phyloP scores from a whole-genome alignment of 2,113 vertebrate species.

The Rafetus swinhoei region DNA sequence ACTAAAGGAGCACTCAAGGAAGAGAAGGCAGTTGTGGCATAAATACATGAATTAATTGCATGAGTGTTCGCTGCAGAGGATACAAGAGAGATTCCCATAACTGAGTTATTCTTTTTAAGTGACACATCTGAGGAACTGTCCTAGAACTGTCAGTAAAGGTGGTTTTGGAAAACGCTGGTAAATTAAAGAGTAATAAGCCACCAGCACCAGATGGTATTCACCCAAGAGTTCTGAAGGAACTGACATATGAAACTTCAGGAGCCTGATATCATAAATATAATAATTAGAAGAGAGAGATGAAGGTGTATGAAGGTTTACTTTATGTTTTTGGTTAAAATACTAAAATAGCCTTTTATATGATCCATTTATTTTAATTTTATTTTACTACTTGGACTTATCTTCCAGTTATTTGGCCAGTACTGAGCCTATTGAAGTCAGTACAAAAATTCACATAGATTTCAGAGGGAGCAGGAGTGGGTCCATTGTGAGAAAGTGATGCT shows the following conservation, averaged over 20 bases:
- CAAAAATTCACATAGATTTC: not conserved
- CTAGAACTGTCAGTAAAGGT: not conserved
- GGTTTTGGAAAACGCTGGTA: not conserved
- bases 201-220: not conserved
- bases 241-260: not conserved
- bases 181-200: too few species aligned
- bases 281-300: fast-evolving
- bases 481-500: not conserved
- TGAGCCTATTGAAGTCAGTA: not conserved
- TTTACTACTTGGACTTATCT: not conserved
- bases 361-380: not conserved
- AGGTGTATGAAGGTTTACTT: not conserved
- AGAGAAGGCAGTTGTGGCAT: not conserved
- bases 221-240: not conserved
- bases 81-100: not conserved
- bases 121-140: not conserved
- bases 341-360: not conserved
- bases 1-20: not conserved
- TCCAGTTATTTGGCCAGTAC: not conserved
- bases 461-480: not conserved
- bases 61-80: not conserved
- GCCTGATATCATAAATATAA: not conserved
- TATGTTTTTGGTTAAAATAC: not conserved
- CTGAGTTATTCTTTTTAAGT: not conserved
- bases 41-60: not conserved